Base-by-base conservation (phyloP, 2,888 invertebrate genomes). In the Dascillus cervinus region DNA sequence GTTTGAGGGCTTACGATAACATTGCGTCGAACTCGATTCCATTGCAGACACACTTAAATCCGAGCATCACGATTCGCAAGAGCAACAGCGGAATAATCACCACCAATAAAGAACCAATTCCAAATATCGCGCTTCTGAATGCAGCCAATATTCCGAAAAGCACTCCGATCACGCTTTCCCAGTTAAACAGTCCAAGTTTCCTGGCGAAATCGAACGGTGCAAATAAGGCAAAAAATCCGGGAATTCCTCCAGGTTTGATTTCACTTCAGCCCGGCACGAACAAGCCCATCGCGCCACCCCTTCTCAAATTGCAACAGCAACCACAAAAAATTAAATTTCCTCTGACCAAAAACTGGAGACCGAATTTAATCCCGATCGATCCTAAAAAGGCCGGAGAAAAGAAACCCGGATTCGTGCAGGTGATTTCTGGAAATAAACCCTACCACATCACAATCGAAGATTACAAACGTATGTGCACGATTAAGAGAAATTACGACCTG, bases 381-480 rank as follows among this genome's bases (percentile, higher is more conserved):
- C 58, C 63, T 1, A 60, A 56, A 34, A 30, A 44, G 3, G 47
- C 55, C 23, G 50, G 52, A 14, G 57, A 54, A 21, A 48, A 53
- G 30, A 61, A 56, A 42, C 76, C 76, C 3, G 77, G 77, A 33
- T 64, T 81, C 11, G 78, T 82, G n/a, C 80, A 82, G 51, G 81
- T 82, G 1, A 77, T 81, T 55, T 79, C 82, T 0, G 78, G 82
- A 1, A 84, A 84, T n/a, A 80, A 80, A 52, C 78, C 84, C 0
- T 84, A 80, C 60, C 82, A 84, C 56, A 78, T 86, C 48, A 82
- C 82, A 2, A 71, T 85, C 17, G 77, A 80, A 27, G 85, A 86
- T 52, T 84, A 82, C 62, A 84, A 83, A 61, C 81, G 83, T 43
- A 82, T 82, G 82, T 82, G 81, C 58, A 71, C 80, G 32, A 72